Evolutionary conservation across 2,797 vertebrate species (phyloP), one percentile per base, ranked within the genome.

Genomic region (Pitangus sulphuratus): DNA sequence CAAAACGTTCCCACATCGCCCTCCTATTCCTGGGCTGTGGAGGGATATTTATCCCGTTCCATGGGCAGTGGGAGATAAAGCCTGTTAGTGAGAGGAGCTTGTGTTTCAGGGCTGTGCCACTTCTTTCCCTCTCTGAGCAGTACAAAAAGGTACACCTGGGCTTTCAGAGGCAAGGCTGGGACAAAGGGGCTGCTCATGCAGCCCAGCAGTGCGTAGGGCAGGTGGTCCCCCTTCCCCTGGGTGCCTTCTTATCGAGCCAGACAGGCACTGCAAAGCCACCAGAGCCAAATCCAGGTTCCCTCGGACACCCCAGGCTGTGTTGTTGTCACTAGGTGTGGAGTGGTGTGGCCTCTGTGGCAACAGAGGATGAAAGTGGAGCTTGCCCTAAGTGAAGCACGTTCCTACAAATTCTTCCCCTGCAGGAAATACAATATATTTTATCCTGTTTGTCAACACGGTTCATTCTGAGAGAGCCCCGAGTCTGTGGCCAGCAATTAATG

Each of bases 401-500:
- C 68, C 69, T 84, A 84, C 62, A 30, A 20, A 51, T 69, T 81
- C 75, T 69, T 40, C 22, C 87, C 57, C 84, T n/a, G 64, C 61
- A 77, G 79, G 87, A 95, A 94, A 93, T 85, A 65, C 50, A 66
- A 24, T 84, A 22, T 64, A 89, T 90, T 96, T 93, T 87, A 71
- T 91, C 76, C 71, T 87, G 82, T 97, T 96, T 96, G 89, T 94
- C 95, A 95, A 93, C 93, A 96, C 2, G 11, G 61, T 93, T 91
- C 69, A 56, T 90, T 96, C 83, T 9, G 57, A 77, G 88, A 91
- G 78, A 76, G 81, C 54, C 64, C 2, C 0, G 77, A 90, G 92
- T 91, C 90, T 85, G 89, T 20, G 93, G 93, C 69, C 94, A 78
- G 95, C 91, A 96, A 96, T 97, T 97, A 97, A 96, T 94, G 97